Evolutionary conservation across 2,888 invertebrate genomes (phyloP).

Genomic region (Pemphredon lugubris): DNA sequence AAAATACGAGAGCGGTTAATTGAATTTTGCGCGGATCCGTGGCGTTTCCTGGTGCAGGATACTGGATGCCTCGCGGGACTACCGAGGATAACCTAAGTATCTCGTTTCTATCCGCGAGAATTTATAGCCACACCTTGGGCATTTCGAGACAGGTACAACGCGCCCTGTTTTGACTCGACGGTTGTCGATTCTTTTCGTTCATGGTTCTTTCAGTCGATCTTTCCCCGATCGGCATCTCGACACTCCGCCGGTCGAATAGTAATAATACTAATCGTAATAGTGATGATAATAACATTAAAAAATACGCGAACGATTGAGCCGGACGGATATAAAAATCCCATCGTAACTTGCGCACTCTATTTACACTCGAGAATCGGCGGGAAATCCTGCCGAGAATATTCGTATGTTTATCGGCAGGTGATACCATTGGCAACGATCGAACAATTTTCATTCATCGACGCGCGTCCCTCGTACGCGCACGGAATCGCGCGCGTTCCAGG

Average conservation of each 20-base stretch:
- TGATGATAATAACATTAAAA: no score
- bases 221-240: no score
- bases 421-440: no score
- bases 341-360: no score
- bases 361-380: no score
- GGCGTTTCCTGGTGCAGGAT: no score
- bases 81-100: conserved; percentile 45
- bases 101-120: conserved; percentile 46
- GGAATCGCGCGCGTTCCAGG: not conserved
- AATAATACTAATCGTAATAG: no score
- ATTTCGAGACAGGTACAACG: conserved; percentile 50
- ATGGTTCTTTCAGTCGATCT: conserved; percentile 17
- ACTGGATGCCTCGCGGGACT: no score
- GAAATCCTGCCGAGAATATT: no score
- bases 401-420: no score
- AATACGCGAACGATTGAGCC: no score
- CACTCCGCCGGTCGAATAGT: not conserved
- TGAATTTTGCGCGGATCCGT: conserved; percentile 38
- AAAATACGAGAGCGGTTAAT: conserved; percentile 15
- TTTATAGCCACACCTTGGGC: conserved; percentile 53
- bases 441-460: not conserved
- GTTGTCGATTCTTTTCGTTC: conserved; percentile 4
- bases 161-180: not conserved
- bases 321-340: no score
- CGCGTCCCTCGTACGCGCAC: conserved; percentile 7